Base-by-base conservation (phyloP, 2,888 invertebrate genomes). In the Drosophila vallismaia region DNA sequence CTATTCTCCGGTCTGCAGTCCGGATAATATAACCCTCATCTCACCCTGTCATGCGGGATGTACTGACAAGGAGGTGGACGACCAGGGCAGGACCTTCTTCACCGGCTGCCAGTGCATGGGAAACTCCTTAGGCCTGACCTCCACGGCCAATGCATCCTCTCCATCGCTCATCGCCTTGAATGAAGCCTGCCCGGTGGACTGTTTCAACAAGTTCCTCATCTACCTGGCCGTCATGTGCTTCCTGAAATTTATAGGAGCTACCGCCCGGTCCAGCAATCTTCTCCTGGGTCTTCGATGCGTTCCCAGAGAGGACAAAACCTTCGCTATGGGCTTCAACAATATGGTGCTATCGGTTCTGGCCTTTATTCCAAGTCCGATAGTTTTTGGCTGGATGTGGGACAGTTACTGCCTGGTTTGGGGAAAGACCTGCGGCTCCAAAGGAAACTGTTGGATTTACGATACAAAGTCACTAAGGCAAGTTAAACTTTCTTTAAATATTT, bases 31-130 rank as follows among this genome's bases (percentile, higher is more conserved):
- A 42, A 94, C 94, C 3, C 96, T 93, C 88, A 95, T 95, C 82
- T 95, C 95, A 0, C 94, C 96, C 4, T 96, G 96, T 88, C 95
- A 95, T 86, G 96, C 96, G 9, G 96, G 96, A 2, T 96, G 95
- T 86, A 92, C 90, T 0, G 60, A 48, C 14, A 58, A 52, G 45
- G 33, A 55, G 50, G 28, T 45, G 52, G 66, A 88, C 71, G 45
- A 66, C 5, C 19, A 48, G 0, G 85, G 75, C 5, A 69, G 29
- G 3, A 71, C 58, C 5, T 19, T 74, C 0, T 87, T 69, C 29
- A 73, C 73, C 0, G 76, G 74, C 12, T 88, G 87, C 26, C 58
- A 53, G 1, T 88, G 87, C 57, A 59, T 88, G 28, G 7, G 33
- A n/a, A 44, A 46, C 3, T 10, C 55, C 0, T 19, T n/a, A 0